phyloP scores from a whole-genome alignment of 2,888 invertebrate genomes.

The Scotopteryx bipunctaria region DNA sequence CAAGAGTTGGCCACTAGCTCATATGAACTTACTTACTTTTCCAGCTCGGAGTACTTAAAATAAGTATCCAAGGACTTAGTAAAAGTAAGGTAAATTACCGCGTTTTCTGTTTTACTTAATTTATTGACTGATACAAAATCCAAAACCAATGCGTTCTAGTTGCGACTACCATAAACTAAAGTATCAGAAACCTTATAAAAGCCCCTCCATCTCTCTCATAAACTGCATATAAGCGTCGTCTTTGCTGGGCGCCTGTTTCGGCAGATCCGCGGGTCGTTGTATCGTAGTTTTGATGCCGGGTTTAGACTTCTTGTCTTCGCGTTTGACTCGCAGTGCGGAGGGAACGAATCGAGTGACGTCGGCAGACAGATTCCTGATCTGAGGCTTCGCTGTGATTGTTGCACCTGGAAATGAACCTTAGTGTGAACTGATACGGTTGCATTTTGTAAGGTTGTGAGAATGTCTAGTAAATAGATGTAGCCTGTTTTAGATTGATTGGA shows the following conservation, averaged over 20 bases:
- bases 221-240: conserved; percentile 99
- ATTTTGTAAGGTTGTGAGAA: background rate
- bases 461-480: no score
- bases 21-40: no score
- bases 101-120: no score
- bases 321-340: conserved; percentile 94
- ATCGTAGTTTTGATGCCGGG: conserved; percentile 80
- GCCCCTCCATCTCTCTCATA: conserved; percentile 98
- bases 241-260: conserved; percentile 87
- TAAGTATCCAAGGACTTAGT: no score
- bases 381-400: conserved; percentile 98
- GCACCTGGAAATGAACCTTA: conserved; percentile 78
- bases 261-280: conserved; percentile 77
- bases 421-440: background rate
- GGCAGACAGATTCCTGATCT: conserved; percentile 95
- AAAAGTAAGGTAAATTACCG: no score
- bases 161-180: no score
- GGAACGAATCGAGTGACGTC: conserved; percentile 98
- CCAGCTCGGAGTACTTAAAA: no score
- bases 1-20: no score
- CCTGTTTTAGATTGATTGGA: no score
- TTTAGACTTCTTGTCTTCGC: conserved; percentile 89
- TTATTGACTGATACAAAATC: no score
- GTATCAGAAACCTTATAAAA: conserved; percentile 87
- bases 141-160: no score